Evolutionary conservation across 2,888 invertebrate genomes (phyloP).

Genomic region (Rotaria magnacalcarata): DNA sequence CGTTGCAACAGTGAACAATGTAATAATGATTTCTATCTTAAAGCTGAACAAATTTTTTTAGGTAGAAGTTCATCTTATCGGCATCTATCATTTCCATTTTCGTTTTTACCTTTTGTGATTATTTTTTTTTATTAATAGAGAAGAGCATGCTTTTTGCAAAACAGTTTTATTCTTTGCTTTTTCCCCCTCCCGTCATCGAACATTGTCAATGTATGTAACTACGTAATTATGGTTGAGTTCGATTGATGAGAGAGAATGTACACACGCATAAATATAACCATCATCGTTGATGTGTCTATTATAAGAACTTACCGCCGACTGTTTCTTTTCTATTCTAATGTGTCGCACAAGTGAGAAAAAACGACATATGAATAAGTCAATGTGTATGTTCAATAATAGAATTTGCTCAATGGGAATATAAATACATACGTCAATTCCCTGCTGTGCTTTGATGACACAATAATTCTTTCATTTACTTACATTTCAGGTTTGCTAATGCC

Average conservation of each 20-base stretch:
- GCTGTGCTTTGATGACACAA: neutral
- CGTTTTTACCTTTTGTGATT: neutral
- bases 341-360: too few relatives aligned
- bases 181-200: too few relatives aligned
- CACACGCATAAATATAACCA: too few relatives aligned
- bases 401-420: too few relatives aligned
- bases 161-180: neutral
- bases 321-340: too few relatives aligned
- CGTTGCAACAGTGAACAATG: slow-evolving; percentile 33
- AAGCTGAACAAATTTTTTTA: neutral
- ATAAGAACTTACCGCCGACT: too few relatives aligned
- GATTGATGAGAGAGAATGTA: too few relatives aligned
- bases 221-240: too few relatives aligned
- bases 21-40: slow-evolving; percentile 34
- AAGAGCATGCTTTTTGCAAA: neutral
- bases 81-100: neutral
- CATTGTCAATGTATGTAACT: too few relatives aligned
- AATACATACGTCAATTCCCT: neutral
- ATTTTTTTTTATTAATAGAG: slow-evolving; percentile 1
- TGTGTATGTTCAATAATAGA: too few relatives aligned
- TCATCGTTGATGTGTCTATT: too few relatives aligned
- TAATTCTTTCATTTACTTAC: slow-evolving; percentile 51
- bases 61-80: neutral
- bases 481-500: slow-evolving; percentile 85
- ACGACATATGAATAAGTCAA: too few relatives aligned